Evolutionary conservation across 2,797 vertebrate species (phyloP).

Genomic region (Threskiornis aethiopicus): DNA sequence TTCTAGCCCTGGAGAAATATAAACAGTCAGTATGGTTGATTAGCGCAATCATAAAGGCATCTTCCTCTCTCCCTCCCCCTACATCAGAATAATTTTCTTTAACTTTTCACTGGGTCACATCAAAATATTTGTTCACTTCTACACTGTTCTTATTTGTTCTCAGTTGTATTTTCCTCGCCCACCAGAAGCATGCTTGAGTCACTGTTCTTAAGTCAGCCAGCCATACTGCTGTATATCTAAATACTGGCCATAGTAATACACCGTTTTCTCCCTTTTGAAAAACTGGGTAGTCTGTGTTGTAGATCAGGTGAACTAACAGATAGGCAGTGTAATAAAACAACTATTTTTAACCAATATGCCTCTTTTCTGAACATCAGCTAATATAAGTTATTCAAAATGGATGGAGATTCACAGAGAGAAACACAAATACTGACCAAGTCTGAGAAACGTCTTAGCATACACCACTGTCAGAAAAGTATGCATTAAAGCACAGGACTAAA

Average conservation of each 20-base stretch:
- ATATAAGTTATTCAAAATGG: fast-evolving
- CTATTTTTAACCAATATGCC: not conserved
- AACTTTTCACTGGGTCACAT: not conserved
- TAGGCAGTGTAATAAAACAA: not conserved
- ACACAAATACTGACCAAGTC: fast-evolving
- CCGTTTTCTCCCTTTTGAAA: not conserved
- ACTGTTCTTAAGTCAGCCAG: not conserved
- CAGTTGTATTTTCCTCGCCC: not conserved
- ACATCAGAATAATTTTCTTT: not conserved
- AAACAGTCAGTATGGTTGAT: not conserved
- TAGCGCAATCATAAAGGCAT: not conserved
- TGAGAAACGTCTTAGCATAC: not conserved
- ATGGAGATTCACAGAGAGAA: not conserved
- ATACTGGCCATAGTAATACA: not conserved
- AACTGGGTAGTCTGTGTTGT: not conserved
- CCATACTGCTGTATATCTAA: not conserved
- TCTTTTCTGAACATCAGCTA: not conserved
- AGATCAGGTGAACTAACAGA: not conserved
- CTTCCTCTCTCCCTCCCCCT: not conserved
- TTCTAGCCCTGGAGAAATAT: not conserved
- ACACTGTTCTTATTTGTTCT: not conserved
- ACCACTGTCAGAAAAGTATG: fast-evolving
- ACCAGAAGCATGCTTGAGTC: not conserved
- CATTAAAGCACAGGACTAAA: not conserved
- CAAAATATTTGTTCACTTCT: not conserved